Conservation (phyloP, 2,888 invertebrate species). For the Trachelus stipa region DNA sequence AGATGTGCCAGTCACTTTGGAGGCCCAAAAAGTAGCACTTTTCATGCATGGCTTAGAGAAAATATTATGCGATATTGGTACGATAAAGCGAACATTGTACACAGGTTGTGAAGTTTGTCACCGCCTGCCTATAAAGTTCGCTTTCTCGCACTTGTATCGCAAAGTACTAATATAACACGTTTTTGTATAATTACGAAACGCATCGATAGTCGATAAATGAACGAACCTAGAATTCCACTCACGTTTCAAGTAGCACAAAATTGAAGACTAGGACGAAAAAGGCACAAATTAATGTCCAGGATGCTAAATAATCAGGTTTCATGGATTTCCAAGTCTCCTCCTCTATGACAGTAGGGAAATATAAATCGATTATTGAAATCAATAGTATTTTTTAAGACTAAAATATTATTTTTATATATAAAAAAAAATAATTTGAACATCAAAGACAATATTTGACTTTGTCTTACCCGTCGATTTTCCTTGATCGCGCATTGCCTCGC, state of each 20-base stretch:
- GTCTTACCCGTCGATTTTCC: slow-evolving; percentile 74
- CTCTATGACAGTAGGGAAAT: slow-evolving; percentile 68
- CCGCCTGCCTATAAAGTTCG: too few relatives aligned
- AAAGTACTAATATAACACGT: too few relatives aligned
- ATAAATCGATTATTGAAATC: neutral
- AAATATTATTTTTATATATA: slow-evolving; percentile 3
- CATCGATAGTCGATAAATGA: neutral
- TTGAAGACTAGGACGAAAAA: slow-evolving; percentile 89
- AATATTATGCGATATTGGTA: too few relatives aligned
- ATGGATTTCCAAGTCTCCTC: slow-evolving; percentile 78
- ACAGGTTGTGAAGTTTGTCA: too few relatives aligned
- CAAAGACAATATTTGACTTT: slow-evolving; percentile 12
- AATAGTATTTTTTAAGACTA: neutral
- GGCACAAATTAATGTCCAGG: slow-evolving; percentile 82
- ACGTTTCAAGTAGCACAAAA: slow-evolving; percentile 89
- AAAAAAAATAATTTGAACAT: slow-evolving; percentile 8
- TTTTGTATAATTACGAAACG: too few relatives aligned
- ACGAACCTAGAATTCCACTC: slow-evolving; percentile 50
- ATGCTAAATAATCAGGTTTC: slow-evolving; percentile 80
- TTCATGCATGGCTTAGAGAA: too few relatives aligned
- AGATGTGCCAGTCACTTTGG: too few relatives aligned
- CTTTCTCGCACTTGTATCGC: too few relatives aligned
- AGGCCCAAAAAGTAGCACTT: too few relatives aligned
- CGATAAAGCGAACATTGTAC: too few relatives aligned
- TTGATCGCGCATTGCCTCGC: slow-evolving; percentile 81